phyloP scores from a whole-genome alignment of 2,113 vertebrate genomes.

The Cettia cetti region DNA sequence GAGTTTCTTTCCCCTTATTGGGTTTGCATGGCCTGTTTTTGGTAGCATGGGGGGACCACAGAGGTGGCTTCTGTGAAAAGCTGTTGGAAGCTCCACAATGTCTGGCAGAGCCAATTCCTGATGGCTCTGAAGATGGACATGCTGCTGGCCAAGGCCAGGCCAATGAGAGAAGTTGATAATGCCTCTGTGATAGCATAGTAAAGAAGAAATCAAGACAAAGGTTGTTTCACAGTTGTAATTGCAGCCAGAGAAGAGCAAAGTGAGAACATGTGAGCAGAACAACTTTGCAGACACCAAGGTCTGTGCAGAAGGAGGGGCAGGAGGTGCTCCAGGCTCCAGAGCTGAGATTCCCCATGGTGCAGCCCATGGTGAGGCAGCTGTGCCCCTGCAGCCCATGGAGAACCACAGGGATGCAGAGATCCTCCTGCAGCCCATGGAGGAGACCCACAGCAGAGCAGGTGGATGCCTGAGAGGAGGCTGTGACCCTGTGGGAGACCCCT shows the following conservation, averaged over 20 bases:
- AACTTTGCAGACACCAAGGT: neutral
- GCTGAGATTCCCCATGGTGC: fast-evolving
- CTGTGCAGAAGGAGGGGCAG: neutral
- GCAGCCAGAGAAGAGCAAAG: neutral
- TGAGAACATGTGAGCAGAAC: neutral
- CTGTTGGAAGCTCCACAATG: fast-evolving
- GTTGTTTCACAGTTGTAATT: neutral
- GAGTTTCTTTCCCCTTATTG: neutral
- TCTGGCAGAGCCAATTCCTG: neutral
- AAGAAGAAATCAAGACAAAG: neutral
- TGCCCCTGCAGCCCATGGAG: neutral
- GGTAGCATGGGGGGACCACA: neutral
- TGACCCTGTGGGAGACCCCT: neutral
- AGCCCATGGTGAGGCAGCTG: neutral
- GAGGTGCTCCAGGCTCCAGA: neutral
- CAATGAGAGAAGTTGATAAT: neutral
- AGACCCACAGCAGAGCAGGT: fast-evolving
- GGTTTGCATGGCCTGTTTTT: neutral
- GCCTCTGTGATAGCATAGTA: neutral
- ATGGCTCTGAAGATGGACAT: neutral
- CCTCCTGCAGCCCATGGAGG: neutral
- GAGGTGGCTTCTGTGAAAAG: neutral
- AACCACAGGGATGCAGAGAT: no score
- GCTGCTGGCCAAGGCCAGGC: neutral
- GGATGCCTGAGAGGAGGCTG: neutral